phyloP scores from a whole-genome alignment of 2,888 invertebrate genomes.

The Patella ulyssiponensis region DNA sequence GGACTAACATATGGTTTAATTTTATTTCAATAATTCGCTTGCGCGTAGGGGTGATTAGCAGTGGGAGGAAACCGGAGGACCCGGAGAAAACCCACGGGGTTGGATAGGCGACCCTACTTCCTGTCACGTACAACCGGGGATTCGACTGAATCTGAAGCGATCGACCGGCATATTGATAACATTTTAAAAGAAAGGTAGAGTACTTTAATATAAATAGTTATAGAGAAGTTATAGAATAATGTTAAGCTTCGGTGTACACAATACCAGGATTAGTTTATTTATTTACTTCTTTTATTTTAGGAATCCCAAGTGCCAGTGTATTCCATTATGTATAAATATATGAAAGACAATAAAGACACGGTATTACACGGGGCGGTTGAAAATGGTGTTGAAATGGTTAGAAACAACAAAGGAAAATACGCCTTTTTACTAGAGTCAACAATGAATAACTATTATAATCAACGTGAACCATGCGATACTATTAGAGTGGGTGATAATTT shows the following conservation, averaged over 20 bases:
- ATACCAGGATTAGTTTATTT: not conserved
- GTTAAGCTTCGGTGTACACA: not conserved
- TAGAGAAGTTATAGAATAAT: too few species aligned
- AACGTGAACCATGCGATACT: constrained; percentile 81
- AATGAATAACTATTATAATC: constrained; percentile 87
- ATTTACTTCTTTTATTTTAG: constrained; percentile 74
- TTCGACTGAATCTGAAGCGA: too few species aligned
- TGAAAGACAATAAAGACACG: constrained; percentile 74
- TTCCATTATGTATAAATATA: constrained; percentile 93
- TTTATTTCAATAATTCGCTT: too few species aligned
- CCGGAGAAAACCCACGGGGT: too few species aligned
- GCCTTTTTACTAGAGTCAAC: constrained; percentile 76
- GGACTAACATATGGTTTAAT: too few species aligned
- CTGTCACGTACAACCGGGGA: too few species aligned
- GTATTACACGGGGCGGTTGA: constrained; percentile 87
- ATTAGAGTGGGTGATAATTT: constrained; percentile 84
- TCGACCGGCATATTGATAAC: too few species aligned
- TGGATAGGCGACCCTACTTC: too few species aligned
- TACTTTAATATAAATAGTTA: too few species aligned
- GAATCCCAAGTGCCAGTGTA: constrained; percentile 88
- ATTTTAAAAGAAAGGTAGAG: too few species aligned
- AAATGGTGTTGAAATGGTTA: constrained; percentile 83
- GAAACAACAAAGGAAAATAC: constrained; percentile 76
- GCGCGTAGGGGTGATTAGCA: too few species aligned
- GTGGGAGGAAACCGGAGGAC: too few species aligned